Evolutionary conservation across 2,888 invertebrate species (phyloP), one percentile per base, ranked within the genome.

Genomic region (Homarus gammarus): DNA sequence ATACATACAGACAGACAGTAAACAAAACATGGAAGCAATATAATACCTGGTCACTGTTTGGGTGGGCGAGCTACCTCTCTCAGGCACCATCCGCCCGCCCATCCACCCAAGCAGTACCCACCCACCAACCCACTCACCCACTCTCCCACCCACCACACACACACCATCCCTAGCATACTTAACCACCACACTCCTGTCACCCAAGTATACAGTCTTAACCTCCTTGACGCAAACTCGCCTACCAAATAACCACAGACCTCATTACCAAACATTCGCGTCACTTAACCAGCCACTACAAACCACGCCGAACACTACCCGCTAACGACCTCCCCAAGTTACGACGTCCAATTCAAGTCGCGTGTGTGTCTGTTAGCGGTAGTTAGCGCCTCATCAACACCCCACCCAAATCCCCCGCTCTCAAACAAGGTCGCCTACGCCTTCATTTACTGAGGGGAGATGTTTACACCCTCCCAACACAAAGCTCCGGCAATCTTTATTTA

Each of bases 281-380:
- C 38, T 56, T n/a, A 15, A 56, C 12, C 61, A 8, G 2, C n/a
- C 36, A 61, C 84, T 56, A 75, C 75, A 51, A 75, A 51, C 61
- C 56, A 84, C 27, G 27, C 56, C 56, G 84, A 44, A 15, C 56
- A 49, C n/a, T 56, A 36, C 22, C 38, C 51, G 61, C 75, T 84
- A 84, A 84, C 84, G 75, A 84, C 56, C 61, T 51, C 33, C 38
- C 84, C 22, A 84, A 84, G 31, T 36, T 75, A 84, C 75, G 61
- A 84, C 38, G 27, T 38, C 73, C 75, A 84, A 27, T 75, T 75
- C 75, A n/a, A 73, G 40, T 36, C 61, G 31, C 36, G 5, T 61
- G 5, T 61, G 22, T 68, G 68, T 83, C 83, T 33, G 72, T 18
- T 31, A n/a, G 70, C 49, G 31, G 83, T 38, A 33, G 61, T 64